Evolutionary conservation across 1,140 invertebrate species (phyloP), one percentile per base, ranked within the genome.

Genomic region (Sarcophaga peregrina): DNA sequence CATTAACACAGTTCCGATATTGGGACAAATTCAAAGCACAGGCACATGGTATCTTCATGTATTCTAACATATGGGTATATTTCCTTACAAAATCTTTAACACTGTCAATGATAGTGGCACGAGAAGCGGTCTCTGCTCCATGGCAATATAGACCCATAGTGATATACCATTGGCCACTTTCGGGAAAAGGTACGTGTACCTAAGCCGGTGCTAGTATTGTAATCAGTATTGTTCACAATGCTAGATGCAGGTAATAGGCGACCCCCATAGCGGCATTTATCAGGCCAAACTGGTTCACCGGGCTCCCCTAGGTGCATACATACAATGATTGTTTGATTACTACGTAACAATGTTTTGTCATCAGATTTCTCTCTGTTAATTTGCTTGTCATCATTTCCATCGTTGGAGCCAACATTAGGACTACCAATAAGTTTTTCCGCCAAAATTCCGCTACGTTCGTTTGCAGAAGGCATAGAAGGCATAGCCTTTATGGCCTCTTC

Each of bases 111-210:
- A 87, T 86, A 20, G 85, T 86, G 2, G 85, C 85, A 5, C 86
- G 83, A 86, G 50, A 73, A 2, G 81, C 91, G 85, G 84, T 89
- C 58, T 87, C 88, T 48, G 91, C 90, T 5, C 91, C 89, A 68
- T 92, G 91, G 82, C 93, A 93, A 86, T 95, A 95, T 25, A 94
- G 86, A 15, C 92, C 92, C 68, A 95, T 90, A 5, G 93, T 94
- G 9, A 96, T 86, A 89, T 95, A 96, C 95, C 95, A 97, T 15
- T 90, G 89, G 0, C 95, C 96, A 15, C 94, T 93, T 86, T 96
- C 95, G 0, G 96, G 96, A 88, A 93, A 97, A 3, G 96, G 96
- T 13, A 96, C 93, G 83, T 95, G 92, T 9, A 95, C 86, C 74
- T n/a, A 92, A 92, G 1, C 92, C 92, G 17, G 93, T 92, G 58